A percentile compares a stretch with the other conserved stretches of the same genome.
Conservation (phyloP, 2,888 invertebrate genomes). For the Dusona sp. region DNA sequence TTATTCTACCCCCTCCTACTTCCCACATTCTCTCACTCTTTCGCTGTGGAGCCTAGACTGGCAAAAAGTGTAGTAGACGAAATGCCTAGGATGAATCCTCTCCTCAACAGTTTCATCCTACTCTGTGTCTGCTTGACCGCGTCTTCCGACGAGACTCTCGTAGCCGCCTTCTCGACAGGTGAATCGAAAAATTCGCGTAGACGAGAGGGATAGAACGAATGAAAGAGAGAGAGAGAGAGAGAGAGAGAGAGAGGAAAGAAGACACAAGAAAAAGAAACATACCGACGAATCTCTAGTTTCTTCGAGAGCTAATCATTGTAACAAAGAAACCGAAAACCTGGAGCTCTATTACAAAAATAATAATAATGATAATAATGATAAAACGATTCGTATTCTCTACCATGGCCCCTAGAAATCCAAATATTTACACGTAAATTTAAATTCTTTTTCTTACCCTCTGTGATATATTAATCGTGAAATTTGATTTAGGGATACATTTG, state of each 20-base stretch:
- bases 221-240: slow-evolving; percentile 70
- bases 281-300: slow-evolving; percentile 55
- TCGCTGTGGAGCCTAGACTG: slow-evolving; percentile 73
- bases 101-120: slow-evolving; percentile 69
- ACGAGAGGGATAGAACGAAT: slow-evolving; percentile 68
- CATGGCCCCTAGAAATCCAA: slow-evolving; percentile 23
- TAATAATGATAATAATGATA: slow-evolving; percentile 55
- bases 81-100: slow-evolving; percentile 78
- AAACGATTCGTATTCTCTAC: slow-evolving; percentile 30
- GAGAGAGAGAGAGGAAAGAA: slow-evolving; percentile 59
- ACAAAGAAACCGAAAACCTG: slow-evolving; percentile 42
- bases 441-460: not conserved
- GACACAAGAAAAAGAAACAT: slow-evolving; percentile 20
- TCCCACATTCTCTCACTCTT: slow-evolving; percentile 72
- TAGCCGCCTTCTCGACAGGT: slow-evolving; percentile 77
- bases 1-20: slow-evolving; percentile 4
- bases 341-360: slow-evolving; percentile 38
- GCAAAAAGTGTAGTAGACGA: slow-evolving; percentile 80
- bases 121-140: slow-evolving; percentile 66
- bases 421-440: slow-evolving; percentile 52
- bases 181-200: slow-evolving; percentile 78
- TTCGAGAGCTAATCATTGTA: slow-evolving; percentile 55
- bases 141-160: slow-evolving; percentile 70
- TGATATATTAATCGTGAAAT: slow-evolving; percentile 49
- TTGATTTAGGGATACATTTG: slow-evolving; percentile 28